Percentiles rank a stretch among this genome's conserved stretches.
Conservation (phyloP, 1,140 invertebrate genomes). For the Kradibia gibbosae region DNA sequence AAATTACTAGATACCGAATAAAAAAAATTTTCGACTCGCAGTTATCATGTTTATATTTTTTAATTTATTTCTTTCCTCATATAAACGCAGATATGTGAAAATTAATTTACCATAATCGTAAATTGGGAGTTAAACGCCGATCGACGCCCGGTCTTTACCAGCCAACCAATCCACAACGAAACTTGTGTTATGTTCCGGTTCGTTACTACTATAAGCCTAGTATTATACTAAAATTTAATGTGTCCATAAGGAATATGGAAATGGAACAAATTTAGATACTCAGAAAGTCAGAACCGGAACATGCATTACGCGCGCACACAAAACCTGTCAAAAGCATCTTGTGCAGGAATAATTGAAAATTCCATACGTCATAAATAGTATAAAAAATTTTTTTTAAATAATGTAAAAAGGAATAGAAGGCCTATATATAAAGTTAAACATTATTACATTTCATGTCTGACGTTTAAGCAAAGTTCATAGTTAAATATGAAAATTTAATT, state of each 20-base stretch:
- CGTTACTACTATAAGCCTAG: not conserved
- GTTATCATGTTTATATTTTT: not conserved
- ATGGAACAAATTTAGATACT: not conserved
- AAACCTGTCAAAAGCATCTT: not conserved
- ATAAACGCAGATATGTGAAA: not conserved
- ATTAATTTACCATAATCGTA: conserved; percentile 23
- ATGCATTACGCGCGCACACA: not conserved
- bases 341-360: no score
- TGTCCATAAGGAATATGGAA: not conserved
- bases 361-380: no score
- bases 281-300: not conserved
- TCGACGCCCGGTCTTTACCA: conserved; percentile 5
- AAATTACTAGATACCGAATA: not conserved
- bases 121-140: conserved; percentile 25
- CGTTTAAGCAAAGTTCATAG: no score
- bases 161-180: not conserved
- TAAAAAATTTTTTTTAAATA: no score
- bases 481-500: no score
- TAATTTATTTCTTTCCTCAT: not conserved
- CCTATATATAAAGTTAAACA: no score
- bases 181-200: no score
- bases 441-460: no score
- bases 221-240: no score
- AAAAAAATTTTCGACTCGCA: not conserved
- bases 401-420: no score